Conservation (phyloP, 2,113 vertebrate species). For the Eira barbara region DNA sequence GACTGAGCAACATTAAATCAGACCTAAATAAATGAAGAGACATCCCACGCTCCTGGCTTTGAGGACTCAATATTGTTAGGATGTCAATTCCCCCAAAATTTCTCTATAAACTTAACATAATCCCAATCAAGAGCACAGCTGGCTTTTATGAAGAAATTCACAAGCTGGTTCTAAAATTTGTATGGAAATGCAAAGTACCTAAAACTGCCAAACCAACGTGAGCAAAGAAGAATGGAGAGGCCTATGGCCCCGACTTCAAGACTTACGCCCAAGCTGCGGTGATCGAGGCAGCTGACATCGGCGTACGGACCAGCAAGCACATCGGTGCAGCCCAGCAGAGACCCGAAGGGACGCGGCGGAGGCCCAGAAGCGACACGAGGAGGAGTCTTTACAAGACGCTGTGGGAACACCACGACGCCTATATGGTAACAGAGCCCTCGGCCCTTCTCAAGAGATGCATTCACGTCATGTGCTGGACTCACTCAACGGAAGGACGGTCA, state of each 20-base stretch:
- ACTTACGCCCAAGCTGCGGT: neutral
- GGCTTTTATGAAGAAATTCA: neutral
- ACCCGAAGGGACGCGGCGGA: accelerated
- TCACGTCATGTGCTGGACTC: neutral
- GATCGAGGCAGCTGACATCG: accelerated
- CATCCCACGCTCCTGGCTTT: neutral
- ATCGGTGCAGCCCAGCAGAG: accelerated
- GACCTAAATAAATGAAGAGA: neutral
- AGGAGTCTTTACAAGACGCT: neutral
- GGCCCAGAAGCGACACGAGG: accelerated
- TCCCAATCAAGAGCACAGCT: neutral
- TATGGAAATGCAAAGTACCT: neutral
- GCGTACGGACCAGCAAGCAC: accelerated
- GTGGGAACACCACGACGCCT: accelerated
- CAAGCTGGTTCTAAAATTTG: neutral
- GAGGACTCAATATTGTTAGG: neutral
- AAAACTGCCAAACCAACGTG: neutral
- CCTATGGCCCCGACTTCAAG: neutral
- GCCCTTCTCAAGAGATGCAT: neutral
- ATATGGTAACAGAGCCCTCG: accelerated
- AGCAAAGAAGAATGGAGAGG: neutral
- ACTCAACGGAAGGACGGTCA: neutral
- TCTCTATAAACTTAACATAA: neutral
- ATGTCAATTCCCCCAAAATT: neutral
- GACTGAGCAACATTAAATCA: neutral